phyloP scores from a whole-genome alignment of 2,888 invertebrate genomes.

The Caprella mutica region DNA sequence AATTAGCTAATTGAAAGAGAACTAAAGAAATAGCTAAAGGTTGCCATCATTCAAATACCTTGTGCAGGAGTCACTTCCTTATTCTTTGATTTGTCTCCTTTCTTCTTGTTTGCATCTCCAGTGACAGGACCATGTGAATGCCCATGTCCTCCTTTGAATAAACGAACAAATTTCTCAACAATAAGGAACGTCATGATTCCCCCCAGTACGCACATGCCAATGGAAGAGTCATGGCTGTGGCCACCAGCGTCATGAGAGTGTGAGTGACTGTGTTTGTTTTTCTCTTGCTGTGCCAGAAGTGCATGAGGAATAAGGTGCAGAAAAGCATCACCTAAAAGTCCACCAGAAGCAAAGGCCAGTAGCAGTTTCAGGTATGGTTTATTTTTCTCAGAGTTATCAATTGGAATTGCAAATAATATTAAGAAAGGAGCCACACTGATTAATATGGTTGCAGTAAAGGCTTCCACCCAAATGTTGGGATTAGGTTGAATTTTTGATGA shows the following conservation, averaged over 20 bases:
- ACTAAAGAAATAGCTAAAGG: neutral
- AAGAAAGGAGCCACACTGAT: conserved; percentile 93
- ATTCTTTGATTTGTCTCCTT: conserved; percentile 33
- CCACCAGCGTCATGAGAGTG: conserved; percentile 47
- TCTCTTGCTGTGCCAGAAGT: conserved; percentile 46
- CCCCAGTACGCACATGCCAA: conserved; percentile 85
- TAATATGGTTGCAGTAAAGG: conserved; percentile 76
- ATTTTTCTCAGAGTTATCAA: conserved; percentile 72
- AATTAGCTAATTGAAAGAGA: no score
- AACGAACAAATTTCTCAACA: conserved; percentile 82
- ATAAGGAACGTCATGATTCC: conserved; percentile 85
- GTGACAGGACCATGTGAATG: conserved; percentile 49
- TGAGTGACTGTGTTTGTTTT: conserved; percentile 41
- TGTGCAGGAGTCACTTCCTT: no score
- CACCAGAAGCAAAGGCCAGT: conserved; percentile 86
- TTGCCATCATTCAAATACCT: no score
- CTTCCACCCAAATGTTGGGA: conserved; percentile 57
- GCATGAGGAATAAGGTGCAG: conserved; percentile 98
- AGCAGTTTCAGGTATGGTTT: conserved; percentile 78
- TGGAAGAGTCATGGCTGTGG: conserved; percentile 59
- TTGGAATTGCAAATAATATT: conserved; percentile 80
- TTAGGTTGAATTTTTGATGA: neutral
- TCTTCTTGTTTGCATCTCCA: conserved; percentile 36
- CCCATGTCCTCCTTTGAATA: conserved; percentile 69
- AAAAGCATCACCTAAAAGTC: conserved; percentile 95